These are phyloP conservation scores for Magallana nippona DNA, from an alignment of 2,888 invertebrate species.

Conservation along the genomic window DNA sequence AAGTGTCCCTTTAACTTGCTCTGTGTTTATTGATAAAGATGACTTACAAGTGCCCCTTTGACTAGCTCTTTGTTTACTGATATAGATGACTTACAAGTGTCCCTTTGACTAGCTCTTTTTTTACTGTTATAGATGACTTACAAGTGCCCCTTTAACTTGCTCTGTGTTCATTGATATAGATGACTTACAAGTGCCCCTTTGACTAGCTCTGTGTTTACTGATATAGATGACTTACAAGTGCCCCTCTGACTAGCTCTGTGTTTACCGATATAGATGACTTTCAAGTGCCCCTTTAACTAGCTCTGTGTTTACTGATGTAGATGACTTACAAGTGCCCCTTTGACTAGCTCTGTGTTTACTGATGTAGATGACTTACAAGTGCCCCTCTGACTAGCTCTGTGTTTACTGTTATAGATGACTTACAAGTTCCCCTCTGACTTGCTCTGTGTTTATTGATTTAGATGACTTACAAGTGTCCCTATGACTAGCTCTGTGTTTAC, in stretches of 20 bases:
- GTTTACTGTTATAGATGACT: too few relatives aligned
- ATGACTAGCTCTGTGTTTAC: conserved; percentile 45
- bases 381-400: conserved; percentile 78
- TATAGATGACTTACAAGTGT: conserved; percentile 74
- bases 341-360: conserved; percentile 45
- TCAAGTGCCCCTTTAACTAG: conserved; percentile 74
- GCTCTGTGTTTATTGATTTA: conserved; percentile 65
- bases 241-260: conserved; percentile 78
- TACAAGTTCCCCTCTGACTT: too few relatives aligned
- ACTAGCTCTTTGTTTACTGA: not conserved
- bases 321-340: conserved; percentile 59
- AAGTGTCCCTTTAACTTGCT: too few relatives aligned
- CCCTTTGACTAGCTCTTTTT: conserved; percentile 59
- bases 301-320: conserved; percentile 65
- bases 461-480: conserved; percentile 59
- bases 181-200: conserved; percentile 59
- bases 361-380: conserved; percentile 72
- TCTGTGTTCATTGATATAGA: conserved; percentile 63
- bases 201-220: conserved; percentile 45
- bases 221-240: conserved; percentile 74
- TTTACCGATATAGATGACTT: too few relatives aligned
- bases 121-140: too few relatives aligned
- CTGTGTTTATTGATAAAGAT: too few relatives aligned
- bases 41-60: too few relatives aligned
- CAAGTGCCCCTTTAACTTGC: conserved; percentile 79